A percentile compares a stretch with the other conserved stretches of the same genome.
These are phyloP conservation scores for Archaeoteleia sp. DNA, from an alignment of 2,888 invertebrate genomes.

Conservation along the genomic window DNA sequence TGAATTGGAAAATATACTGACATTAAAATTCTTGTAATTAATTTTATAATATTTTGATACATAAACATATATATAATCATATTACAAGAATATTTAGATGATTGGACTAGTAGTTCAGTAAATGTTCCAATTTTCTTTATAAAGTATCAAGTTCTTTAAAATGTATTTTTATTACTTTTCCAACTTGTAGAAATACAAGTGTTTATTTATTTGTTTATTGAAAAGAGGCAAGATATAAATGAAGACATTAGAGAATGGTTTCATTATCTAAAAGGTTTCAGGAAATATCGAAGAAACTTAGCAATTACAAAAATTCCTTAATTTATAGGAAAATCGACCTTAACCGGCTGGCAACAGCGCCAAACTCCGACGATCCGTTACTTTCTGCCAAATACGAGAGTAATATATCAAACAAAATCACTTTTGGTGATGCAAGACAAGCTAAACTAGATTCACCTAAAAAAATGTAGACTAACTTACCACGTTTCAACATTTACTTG, in stretches of 20 bases:
- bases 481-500: background rate
- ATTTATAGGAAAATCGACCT: slow-evolving; percentile 56
- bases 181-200: too few species aligned
- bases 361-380: slow-evolving; percentile 28
- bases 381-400: slow-evolving; percentile 50
- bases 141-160: too few species aligned
- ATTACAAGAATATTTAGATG: too few species aligned
- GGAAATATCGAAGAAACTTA: slow-evolving; percentile 12
- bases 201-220: too few species aligned
- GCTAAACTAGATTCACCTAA: slow-evolving; percentile 25
- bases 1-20: too few species aligned
- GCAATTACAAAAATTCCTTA: slow-evolving; percentile 41
- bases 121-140: too few species aligned
- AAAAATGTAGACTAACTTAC: slow-evolving; percentile 21
- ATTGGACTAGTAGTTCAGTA: too few species aligned
- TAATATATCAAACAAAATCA: slow-evolving; percentile 46
- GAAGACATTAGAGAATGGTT: background rate
- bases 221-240: too few species aligned
- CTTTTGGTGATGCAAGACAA: slow-evolving; percentile 35
- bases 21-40: too few species aligned
- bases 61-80: too few species aligned
- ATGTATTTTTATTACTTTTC: background rate
- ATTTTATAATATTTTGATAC: too few species aligned
- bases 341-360: slow-evolving; percentile 49
- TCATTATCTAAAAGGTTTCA: slow-evolving; percentile 3